Evolutionary conservation across 2,797 vertebrate species (phyloP), one percentile per base, ranked within the genome.

Genomic region (Phylloscopus collybita): DNA sequence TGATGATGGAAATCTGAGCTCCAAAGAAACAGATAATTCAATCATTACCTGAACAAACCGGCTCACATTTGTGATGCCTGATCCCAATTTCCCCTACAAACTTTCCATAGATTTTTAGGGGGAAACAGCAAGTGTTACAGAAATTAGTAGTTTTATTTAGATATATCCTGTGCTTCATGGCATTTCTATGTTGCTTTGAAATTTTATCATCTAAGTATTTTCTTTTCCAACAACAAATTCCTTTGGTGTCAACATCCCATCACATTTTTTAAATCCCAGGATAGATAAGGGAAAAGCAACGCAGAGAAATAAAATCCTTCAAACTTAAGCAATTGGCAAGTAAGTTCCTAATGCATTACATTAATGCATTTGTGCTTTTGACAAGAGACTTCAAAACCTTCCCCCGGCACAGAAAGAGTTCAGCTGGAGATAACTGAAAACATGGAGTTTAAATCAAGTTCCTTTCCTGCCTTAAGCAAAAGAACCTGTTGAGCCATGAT

Each of bases 341-440:
- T 34, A 86, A 86, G 72, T 69, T 88, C 65, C 83, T 57, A 66
- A 38, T 56, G 90, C 64, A 30, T 84, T 62, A 60, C 30, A 53
- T 34, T 5, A 91, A 93, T 54, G 72, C 71, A 44, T 40, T 90
- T 96, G 90, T 96, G 90, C 95, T 95, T 91, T 73, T 86, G 83
- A 92, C 62, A 57, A 56, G 1, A 83, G 80, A 59, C 70, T 81
- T 79, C 70, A 88, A 93, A 93, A 66, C 51, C n/a, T 29, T 74
- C 36, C 66, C 76, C 62, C 6, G 4, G 80, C 73, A 73, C 64
- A 92, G 78, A 57, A 86, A 61, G 25, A 79, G 54, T 91, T 92
- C 80, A 93, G 75, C 75, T 85, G 89, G 61, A 60, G 36, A 64
- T n/a, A 95, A 95, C 65, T 84, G 59, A 88, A 94, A 93, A 82